Conservation (phyloP, 37 sponge, comb jelly and placozoan species). For the Spongilla lacustris region DNA sequence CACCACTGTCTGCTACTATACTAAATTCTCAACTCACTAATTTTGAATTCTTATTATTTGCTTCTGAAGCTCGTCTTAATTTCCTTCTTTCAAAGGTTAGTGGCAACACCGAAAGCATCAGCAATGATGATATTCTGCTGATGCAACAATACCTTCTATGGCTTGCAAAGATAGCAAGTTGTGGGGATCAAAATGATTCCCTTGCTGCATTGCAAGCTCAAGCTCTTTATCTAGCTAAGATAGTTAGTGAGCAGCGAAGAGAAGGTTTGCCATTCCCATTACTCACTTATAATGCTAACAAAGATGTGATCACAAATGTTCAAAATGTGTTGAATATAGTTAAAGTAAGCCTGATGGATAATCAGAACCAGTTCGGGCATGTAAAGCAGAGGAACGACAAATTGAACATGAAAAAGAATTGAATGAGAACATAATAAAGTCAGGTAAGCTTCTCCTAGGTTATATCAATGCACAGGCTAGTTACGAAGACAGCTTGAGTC, state of each 20-base stretch:
- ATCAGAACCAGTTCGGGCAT: conserved; percentile 7
- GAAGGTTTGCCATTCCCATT: conserved; percentile 7
- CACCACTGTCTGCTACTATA: background rate
- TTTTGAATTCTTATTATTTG: background rate
- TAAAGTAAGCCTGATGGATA: background rate
- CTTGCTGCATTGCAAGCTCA: background rate
- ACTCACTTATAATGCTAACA: conserved; percentile 2
- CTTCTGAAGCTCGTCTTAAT: background rate
- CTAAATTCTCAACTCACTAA: background rate
- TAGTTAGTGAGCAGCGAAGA: background rate
- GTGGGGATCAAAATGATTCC: background rate
- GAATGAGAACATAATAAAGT: conserved; percentile 23
- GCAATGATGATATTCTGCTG: background rate
- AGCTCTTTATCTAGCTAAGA: background rate
- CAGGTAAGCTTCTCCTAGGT: conserved; percentile 1
- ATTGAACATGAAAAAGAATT: background rate
- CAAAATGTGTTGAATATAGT: conserved; percentile 4
- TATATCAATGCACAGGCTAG: conserved; percentile 2
- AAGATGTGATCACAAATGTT: conserved; percentile 12
- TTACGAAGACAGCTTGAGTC: background rate
- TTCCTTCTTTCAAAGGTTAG: background rate
- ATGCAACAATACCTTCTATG: too few relatives aligned
- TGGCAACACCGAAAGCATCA: background rate
- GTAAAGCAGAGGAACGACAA: conserved; percentile 24
- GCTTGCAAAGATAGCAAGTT: too few relatives aligned